Conservation (phyloP, 2,797 vertebrate species). For the Ambastaia sidthimunki region DNA sequence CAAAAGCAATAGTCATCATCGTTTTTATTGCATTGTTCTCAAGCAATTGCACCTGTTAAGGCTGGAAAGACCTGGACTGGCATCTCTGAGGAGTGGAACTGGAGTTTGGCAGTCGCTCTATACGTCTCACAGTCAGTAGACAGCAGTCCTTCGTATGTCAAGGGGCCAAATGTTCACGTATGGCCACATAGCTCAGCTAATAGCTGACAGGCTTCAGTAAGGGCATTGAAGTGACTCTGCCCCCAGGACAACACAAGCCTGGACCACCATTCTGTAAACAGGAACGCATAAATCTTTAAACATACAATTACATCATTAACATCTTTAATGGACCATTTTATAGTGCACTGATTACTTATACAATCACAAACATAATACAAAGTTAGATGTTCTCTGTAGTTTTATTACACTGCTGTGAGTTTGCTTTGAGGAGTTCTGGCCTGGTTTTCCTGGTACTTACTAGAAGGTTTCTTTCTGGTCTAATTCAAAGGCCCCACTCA, state of each 20-base stretch:
- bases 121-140: constrained; percentile 8
- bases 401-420: no score
- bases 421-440: no score
- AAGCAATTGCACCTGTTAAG: background rate
- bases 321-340: no score
- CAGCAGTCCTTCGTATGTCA: constrained; percentile 34
- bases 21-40: background rate
- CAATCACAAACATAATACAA: no score
- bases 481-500: no score
- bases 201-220: constrained; percentile 71
- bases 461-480: no score
- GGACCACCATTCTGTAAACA: constrained; percentile 29
- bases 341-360: no score
- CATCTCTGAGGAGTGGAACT: background rate
- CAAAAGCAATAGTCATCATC: background rate
- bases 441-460: no score
- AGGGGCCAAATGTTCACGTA: constrained; percentile 71
- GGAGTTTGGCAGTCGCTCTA: background rate
- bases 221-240: constrained; percentile 58
- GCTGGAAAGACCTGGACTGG: background rate
- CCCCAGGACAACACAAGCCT: constrained; percentile 18
- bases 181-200: constrained; percentile 69
- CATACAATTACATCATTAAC: background rate
- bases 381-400: no score
- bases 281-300: background rate